Evolutionary conservation across 2,888 invertebrate species (phyloP).

Genomic region (Periphyllus acericola): DNA sequence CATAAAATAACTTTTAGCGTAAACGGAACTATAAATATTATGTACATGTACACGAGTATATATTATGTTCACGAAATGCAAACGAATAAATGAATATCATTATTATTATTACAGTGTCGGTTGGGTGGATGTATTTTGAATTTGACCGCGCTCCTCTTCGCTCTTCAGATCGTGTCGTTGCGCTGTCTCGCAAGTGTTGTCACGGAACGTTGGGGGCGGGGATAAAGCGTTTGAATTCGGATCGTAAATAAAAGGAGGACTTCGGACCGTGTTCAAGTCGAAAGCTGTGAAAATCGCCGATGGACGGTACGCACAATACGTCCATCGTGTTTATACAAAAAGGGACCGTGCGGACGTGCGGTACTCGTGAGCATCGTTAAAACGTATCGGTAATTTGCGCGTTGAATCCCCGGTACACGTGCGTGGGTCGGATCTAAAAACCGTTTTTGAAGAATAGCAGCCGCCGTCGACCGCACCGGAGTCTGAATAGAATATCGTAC

Average conservation of each 20-base stretch:
- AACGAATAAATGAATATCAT: background rate
- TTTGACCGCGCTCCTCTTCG: background rate
- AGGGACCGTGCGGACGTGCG: background rate
- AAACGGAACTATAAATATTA: background rate
- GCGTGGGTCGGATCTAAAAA: conserved; percentile 32
- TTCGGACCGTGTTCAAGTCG: background rate
- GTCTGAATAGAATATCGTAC: conserved; percentile 1
- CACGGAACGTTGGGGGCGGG: background rate
- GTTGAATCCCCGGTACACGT: background rate
- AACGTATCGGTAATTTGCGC: conserved; percentile 21
- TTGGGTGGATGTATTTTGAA: background rate
- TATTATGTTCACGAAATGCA: background rate
- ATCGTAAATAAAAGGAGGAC: background rate
- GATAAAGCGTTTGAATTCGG: background rate
- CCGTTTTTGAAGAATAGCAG: background rate
- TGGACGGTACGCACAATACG: background rate
- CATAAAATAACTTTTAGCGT: background rate
- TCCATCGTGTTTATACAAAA: background rate
- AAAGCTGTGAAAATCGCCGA: background rate
- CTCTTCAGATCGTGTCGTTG: background rate
- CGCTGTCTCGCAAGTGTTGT: background rate
- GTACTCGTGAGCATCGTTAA: background rate
- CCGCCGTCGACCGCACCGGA: background rate
- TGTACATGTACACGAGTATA: background rate
- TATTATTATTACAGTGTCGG: background rate